Evolutionary conservation across 2,797 vertebrate species (phyloP).

Genomic region (Onychomys arenicola): DNA sequence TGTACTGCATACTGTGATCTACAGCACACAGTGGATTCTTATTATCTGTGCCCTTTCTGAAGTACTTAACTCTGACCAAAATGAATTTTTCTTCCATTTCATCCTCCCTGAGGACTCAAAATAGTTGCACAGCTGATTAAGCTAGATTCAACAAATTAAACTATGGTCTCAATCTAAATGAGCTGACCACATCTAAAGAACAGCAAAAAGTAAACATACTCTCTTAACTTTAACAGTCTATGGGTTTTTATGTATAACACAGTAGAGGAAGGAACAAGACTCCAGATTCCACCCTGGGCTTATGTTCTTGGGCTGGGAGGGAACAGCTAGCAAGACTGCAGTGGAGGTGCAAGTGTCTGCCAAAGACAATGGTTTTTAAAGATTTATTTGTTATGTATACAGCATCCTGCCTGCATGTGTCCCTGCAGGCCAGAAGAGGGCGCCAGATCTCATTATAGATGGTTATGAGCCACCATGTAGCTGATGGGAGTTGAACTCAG

Average conservation of each 20-base stretch:
- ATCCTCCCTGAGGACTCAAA: not conserved
- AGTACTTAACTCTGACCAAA: not conserved
- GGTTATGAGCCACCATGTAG: no score
- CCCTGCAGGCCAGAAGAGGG: no score
- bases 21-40: not conserved
- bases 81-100: not conserved
- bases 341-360: not conserved
- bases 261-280: not conserved
- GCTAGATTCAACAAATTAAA: constrained; percentile 7
- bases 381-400: no score
- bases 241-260: not conserved
- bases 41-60: constrained; percentile 23
- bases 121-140: constrained; percentile 33
- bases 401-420: no score
- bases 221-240: constrained; percentile 14
- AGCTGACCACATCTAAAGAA: constrained; percentile 54
- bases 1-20: no score
- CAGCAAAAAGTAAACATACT: not conserved
- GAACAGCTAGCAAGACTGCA: not conserved
- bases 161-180: constrained; percentile 49
- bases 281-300: not conserved
- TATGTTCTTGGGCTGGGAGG: not conserved
- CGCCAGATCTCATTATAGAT: no score
- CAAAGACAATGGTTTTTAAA: constrained; percentile 2
- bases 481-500: no score